Evolutionary conservation across 2,888 invertebrate genomes (phyloP).

Genomic region (Lucinisca nassula): DNA sequence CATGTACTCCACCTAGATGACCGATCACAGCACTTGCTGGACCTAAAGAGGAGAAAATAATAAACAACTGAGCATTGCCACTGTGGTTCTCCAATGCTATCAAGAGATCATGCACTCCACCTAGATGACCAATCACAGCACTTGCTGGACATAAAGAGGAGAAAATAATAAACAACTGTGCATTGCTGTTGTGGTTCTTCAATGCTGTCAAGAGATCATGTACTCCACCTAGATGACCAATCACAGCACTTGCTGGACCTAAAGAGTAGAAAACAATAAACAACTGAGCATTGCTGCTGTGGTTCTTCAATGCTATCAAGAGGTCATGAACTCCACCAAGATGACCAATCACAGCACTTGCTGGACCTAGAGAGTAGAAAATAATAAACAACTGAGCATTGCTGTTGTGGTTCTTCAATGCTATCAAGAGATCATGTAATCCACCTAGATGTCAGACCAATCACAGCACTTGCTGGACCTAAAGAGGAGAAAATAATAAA

Average conservation of each 20-base stretch:
- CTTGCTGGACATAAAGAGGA: constrained; percentile 78
- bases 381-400: constrained; percentile 68
- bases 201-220: constrained; percentile 80
- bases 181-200: constrained; percentile 74
- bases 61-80: constrained; percentile 71
- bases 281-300: constrained; percentile 76
- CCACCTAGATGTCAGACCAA: constrained; percentile 82
- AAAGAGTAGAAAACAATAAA: constrained; percentile 9
- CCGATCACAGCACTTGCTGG: constrained; percentile 81
- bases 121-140: constrained; percentile 79
- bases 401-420: constrained; percentile 77
- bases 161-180: constrained; percentile 60
- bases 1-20: constrained; percentile 80
- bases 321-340: constrained; percentile 82
- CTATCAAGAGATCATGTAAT: constrained; percentile 78
- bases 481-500: neutral
- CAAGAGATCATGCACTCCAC: constrained; percentile 81
- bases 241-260: constrained; percentile 79
- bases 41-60: constrained; percentile 69
- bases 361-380: constrained; percentile 73
- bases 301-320: constrained; percentile 77
- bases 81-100: constrained; percentile 77
- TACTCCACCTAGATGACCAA: constrained; percentile 82
- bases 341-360: constrained; percentile 80
- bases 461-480: constrained; percentile 79